Base-by-base conservation (phyloP, 2,113 vertebrate species). In the Hiodon tergisus region DNA sequence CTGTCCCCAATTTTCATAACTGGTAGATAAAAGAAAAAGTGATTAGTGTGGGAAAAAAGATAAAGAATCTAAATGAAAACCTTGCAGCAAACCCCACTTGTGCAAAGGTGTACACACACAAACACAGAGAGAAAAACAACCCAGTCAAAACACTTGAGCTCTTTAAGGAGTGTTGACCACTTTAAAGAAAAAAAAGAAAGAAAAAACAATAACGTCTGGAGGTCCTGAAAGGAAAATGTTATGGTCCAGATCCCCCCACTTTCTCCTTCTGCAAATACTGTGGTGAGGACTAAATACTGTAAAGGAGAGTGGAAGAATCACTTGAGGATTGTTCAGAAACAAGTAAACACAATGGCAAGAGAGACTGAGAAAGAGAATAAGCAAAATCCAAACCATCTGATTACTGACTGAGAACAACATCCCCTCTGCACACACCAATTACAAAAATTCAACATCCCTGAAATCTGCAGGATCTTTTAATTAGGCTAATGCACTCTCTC, bases 321-420 rank as follows among this genome's bases (percentile, higher is more conserved):
- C 66, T 73, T 8, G 69, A 1, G 48, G 46, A 73, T 54, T 74
- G 13, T 7, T 47, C 10, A 67, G 65, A 75, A 59, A 71, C 47
- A 72, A 60, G 51, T 31, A 8, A 61, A 69, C 68, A 69, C 68
- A 69, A 47, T 52, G 54, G 57, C 57, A 74, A 69, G 50, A 78
- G 69, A 77, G 74, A 78, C 77, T 57, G 78, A 80, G 73, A 81
- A 81, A 83, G 81, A 81, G 78, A 83, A 85, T 83, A 83, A 83
- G 61, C 0, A 55, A 14, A 57, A 53, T n/a, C 16, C 14, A 69
- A 50, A 69, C 48, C 6, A 16, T 51, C 51, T 55, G n/a, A 48
- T 10, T 55, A 4, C 52, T 57, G 51, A 69, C 53, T 57, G 31
- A 69, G 51, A 14, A 69, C 51, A 69, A n/a, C 16, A 69, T 9